Conservation (phyloP, 2,888 invertebrate genomes). For the Pterobdella sp. region DNA sequence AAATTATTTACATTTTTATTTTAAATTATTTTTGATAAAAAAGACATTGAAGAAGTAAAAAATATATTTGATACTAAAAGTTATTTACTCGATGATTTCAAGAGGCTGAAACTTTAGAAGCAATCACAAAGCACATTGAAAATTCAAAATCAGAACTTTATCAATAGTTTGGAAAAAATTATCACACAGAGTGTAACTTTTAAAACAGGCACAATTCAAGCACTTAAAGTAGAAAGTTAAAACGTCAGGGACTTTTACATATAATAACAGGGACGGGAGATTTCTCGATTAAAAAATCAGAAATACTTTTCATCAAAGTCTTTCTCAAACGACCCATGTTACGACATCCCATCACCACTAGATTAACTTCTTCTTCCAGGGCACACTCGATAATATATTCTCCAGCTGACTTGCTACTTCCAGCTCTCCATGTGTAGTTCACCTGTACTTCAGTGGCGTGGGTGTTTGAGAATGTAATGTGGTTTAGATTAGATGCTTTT, state of each 20-base stretch:
- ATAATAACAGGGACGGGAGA: constrained; percentile 34
- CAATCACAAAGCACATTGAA: too few species aligned
- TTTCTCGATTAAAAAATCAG: constrained; percentile 34
- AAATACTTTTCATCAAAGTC: constrained; percentile 34
- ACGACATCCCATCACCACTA: constrained; percentile 35
- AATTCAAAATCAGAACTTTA: too few species aligned
- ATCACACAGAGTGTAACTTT: too few species aligned
- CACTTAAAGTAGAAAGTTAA: too few species aligned
- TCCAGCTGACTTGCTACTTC: constrained; percentile 32
- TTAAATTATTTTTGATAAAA: too few species aligned
- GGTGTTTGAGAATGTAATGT: background rate
- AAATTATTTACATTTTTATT: too few species aligned
- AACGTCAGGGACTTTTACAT: constrained; percentile 31
- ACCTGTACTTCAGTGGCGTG: constrained; percentile 23
- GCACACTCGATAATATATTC: constrained; percentile 33
- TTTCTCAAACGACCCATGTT: constrained; percentile 36
- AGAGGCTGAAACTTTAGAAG: too few species aligned
- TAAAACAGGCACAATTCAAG: too few species aligned
- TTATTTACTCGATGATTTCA: too few species aligned
- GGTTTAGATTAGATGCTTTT: background rate
- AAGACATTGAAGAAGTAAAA: too few species aligned
- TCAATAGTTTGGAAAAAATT: too few species aligned
- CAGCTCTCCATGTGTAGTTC: constrained; percentile 33
- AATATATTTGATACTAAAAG: too few species aligned
- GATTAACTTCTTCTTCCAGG: constrained; percentile 28